Conservation (phyloP, 1,140 invertebrate genomes). For the Drosophila gunungcola region DNA sequence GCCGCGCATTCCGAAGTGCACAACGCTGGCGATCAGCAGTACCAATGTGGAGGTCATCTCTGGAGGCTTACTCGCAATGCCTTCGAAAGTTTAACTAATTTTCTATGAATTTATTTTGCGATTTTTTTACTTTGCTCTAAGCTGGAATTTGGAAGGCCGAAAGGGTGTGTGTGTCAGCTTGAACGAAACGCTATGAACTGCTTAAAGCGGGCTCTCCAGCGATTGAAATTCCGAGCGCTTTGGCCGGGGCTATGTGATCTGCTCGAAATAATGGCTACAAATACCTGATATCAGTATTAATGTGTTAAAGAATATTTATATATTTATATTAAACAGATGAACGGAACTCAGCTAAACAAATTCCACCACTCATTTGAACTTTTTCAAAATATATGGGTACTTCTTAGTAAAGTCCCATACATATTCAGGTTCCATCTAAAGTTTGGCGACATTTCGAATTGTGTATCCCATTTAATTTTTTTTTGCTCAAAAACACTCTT, state of each 20-base stretch:
- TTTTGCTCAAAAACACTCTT: too few species aligned
- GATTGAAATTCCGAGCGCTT: neutral
- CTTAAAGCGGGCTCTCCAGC: accelerated
- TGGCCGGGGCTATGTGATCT: neutral
- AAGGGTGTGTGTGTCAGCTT: slow-evolving; percentile 9
- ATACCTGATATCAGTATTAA: too few species aligned
- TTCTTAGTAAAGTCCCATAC: too few species aligned
- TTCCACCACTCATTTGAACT: too few species aligned
- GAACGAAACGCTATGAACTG: slow-evolving; percentile 1
- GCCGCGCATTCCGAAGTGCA: slow-evolving; percentile 32
- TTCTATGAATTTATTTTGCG: neutral
- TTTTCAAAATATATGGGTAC: too few species aligned
- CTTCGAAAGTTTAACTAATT: neutral
- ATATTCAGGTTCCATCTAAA: too few species aligned
- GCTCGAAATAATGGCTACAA: neutral
- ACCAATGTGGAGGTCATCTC: slow-evolving; percentile 37
- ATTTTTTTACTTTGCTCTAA: neutral
- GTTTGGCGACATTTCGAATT: too few species aligned
- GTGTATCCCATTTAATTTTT: too few species aligned
- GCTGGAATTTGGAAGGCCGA: slow-evolving; percentile 3
- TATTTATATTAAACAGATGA: too few species aligned
- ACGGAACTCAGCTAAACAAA: too few species aligned
- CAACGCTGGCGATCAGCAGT: slow-evolving; percentile 18
- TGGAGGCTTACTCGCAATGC: neutral
- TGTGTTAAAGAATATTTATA: too few species aligned